Percentiles rank a stretch among this genome's conserved stretches.
Evolutionary conservation across 2,113 vertebrate genomes (phyloP).

Genomic region (rabbit (Oryctolagus cuniculus)): DNA sequence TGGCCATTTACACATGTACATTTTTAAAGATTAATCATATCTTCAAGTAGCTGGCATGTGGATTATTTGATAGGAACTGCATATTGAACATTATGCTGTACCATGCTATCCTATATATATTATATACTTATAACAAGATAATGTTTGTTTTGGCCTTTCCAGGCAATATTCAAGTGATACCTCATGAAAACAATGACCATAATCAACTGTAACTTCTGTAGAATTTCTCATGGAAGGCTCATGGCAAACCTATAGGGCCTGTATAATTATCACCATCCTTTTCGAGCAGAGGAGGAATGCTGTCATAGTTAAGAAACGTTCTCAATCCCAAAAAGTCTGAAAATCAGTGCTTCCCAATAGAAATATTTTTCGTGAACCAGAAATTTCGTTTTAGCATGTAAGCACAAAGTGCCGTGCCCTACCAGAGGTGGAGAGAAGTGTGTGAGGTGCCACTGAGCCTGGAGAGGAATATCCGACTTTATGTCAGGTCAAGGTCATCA

Average conservation of each 20-base stretch:
- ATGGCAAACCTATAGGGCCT: not conserved
- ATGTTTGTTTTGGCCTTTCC: not conserved
- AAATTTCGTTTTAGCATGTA: not conserved
- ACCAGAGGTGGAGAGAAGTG: not conserved
- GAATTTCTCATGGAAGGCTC: not conserved
- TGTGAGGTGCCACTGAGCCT: too few relatives aligned
- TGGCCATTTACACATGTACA: not conserved
- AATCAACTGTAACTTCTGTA: not conserved
- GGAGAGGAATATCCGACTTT: not conserved
- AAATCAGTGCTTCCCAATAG: not conserved
- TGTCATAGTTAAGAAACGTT: not conserved
- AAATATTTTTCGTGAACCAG: not conserved
- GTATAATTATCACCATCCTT: not conserved
- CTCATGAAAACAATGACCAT: not conserved
- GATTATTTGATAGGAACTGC: not conserved
- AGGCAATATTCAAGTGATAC: not conserved
- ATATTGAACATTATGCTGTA: not conserved
- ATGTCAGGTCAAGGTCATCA: not conserved
- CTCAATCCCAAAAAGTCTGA: not conserved
- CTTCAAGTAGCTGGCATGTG: not conserved
- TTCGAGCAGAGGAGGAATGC: not conserved
- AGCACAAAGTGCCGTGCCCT: not conserved
- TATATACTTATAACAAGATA: not conserved
- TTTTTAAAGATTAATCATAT: not conserved
- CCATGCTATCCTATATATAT: too few relatives aligned